Base-by-base conservation (phyloP, 2,113 vertebrate genomes). In the Camelus dromedarius region DNA sequence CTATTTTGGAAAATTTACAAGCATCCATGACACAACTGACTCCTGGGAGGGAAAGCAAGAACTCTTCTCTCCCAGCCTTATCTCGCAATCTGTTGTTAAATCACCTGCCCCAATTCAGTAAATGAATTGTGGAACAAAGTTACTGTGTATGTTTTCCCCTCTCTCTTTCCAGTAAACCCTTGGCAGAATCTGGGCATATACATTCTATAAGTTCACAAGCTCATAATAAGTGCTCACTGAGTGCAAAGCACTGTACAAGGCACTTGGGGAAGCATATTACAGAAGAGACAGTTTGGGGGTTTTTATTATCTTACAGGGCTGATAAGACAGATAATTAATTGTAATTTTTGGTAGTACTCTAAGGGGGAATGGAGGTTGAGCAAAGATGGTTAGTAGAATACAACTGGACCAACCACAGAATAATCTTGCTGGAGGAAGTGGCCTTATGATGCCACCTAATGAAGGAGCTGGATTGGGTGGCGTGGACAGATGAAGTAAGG, bases 1-100 rank as follows among this genome's bases (percentile, higher is more conserved):
- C 89, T 76, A 94, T 98, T 93, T 91, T 97, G 73, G 98, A 98
- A 95, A 95, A 96, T 79, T 93, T 98, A 76, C 94, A 95, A 77
- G 94, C 96, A 12, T 96, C 96, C 14, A 20, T 97, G 50, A 94
- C 60, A 88, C 30, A 80, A 56, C 87, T 66, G 84, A 79, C 19
- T 72, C 85, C 95, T 77, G 77, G 64, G 76, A 87, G 3, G 72
- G 67, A 67, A 92, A 95, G 48, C 85, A 94, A 95, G 88, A 82
- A 64, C 15, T 70, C 69, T 62, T 60, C 50, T 64, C 72, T 97
- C 19, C 64, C 83, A 48, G 87, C 52, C 62, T 86, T 95, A 35
- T 48, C 66, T 69, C 5, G 0, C 46, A 82, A 64, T 48, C 83
- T 91, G 42, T 42, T 96, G 28, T 83, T 89, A 83, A 89, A 52